Conservation (phyloP, 2,113 vertebrate species). For the Cyrtonyx montezumae region DNA sequence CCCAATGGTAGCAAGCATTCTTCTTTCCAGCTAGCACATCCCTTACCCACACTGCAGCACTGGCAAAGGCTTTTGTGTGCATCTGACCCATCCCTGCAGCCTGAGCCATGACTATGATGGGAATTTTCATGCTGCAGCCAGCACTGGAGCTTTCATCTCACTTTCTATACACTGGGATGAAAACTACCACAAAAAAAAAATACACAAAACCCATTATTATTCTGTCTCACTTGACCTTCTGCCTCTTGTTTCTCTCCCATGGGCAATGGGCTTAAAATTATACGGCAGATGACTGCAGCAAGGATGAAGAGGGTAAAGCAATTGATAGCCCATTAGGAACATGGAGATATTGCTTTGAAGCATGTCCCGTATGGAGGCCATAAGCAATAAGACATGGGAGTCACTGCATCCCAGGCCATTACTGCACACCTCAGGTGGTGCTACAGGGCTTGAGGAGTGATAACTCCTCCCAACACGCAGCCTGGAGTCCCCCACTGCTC, state of each 20-base stretch:
- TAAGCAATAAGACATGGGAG: constrained; percentile 1
- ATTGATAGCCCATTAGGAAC: constrained; percentile 2
- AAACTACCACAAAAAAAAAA: constrained; percentile 29
- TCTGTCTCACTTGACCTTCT: constrained; percentile 51
- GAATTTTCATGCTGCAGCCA: not conserved
- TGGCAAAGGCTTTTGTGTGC: not conserved
- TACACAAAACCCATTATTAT: constrained; percentile 42
- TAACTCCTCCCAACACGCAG: not conserved
- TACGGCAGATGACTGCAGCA: not conserved
- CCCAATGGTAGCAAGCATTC: not conserved
- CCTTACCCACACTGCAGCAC: not conserved
- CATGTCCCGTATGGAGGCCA: not conserved
- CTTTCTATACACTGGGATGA: not conserved
- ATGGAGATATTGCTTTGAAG: constrained; percentile 5
- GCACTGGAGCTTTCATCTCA: not conserved
- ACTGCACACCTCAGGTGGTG: not conserved
- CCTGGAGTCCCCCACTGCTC: constrained; percentile 10
- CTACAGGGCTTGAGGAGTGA: not conserved
- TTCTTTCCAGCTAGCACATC: not conserved
- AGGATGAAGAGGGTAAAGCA: constrained; percentile 28
- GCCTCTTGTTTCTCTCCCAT: constrained; percentile 34
- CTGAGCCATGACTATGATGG: not conserved
- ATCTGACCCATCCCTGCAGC: not conserved
- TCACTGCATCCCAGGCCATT: constrained; percentile 8
- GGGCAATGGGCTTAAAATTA: not conserved